Conservation (phyloP, 1,140 invertebrate species). For the Solen grandis region DNA sequence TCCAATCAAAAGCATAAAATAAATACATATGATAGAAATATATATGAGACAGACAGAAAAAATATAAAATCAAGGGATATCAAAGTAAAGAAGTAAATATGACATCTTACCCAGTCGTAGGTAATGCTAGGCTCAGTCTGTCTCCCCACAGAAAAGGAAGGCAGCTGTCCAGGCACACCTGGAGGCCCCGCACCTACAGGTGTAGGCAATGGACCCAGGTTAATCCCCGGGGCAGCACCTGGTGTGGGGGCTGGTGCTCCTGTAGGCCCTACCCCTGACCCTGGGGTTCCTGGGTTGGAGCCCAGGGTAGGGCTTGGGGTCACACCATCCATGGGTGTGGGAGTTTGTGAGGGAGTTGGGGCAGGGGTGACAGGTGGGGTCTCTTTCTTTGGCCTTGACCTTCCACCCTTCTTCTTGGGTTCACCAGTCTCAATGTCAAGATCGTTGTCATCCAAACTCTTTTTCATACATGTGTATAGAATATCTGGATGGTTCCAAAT, state of each 20-base stretch:
- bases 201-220: background rate
- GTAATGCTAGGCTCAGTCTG: constrained; percentile 72
- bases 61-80: background rate
- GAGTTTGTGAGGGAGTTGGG: constrained; percentile 5
- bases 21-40: background rate
- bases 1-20: too few relatives aligned
- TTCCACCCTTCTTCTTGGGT: constrained; percentile 45
- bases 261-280: background rate
- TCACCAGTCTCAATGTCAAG: constrained; percentile 91
- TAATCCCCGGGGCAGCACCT: background rate
- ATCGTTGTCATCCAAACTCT: constrained; percentile 89
- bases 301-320: background rate
- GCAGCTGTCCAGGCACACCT: background rate
- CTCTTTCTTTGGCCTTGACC: constrained; percentile 20
- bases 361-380: constrained; percentile 49
- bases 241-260: constrained; percentile 1
- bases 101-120: constrained; percentile 80
- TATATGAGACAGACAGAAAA: background rate
- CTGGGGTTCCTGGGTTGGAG: background rate
- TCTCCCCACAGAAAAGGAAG: constrained; percentile 48
- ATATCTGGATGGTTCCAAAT: constrained; percentile 99
- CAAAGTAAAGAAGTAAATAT: background rate
- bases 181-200: background rate
- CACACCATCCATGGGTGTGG: background rate
- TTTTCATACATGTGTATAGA: constrained; percentile 93